Base-by-base conservation (phyloP, 2,113 vertebrate genomes). In the Pyxicephalus adspersus region DNA sequence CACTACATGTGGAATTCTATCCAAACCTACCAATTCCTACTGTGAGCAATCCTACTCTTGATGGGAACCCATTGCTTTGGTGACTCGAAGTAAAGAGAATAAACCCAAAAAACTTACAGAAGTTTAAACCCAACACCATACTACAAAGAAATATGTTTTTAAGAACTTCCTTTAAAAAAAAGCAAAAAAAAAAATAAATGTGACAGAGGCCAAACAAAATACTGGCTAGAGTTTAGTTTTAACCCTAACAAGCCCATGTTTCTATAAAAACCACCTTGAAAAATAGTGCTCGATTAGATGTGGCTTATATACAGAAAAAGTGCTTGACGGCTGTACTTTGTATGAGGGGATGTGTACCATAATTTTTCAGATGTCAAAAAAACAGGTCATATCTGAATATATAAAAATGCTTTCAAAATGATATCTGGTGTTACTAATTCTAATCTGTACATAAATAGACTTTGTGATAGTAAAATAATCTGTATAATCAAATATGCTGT, bases 391-490 rank as follows among this genome's bases (percentile, higher is more conserved):
- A 0, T 13, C 8, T 45, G 8, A 45, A 13, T 13, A 9, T n/a
- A 3, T 45, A 45, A 45, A 38, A 38, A 5, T 7, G 34, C 34
- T 38, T 45, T 9, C 38, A 45, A 13, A 45, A 45, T 45, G 38
- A 45, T 45, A 45, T 6, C 38, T 45, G 38, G 38, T n/a, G 57
- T 55, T 26, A 26, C 60, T 34, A 16, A 22, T 63, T 26, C 20
- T 6, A 63, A 19, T 18, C 60, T 77, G 26, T 65, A 77, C 38
- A 77, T 73, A 73, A 17, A 52, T 57, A 54, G 28, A 64, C 29
- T 64, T 64, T 25, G 29, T 64, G 61, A 52, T 77, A 54, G 60
- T 50, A 77, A 77, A 77, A 77, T 77, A 77, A 77, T 77, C 61
- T 77, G 63, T 77, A 65, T 54, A 64, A 77, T 58, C 70, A 28